Percentiles rank a stretch among this genome's conserved stretches.
Evolutionary conservation across 2,797 vertebrate genomes (phyloP).

Genomic region (Enteromius mattozi): DNA sequence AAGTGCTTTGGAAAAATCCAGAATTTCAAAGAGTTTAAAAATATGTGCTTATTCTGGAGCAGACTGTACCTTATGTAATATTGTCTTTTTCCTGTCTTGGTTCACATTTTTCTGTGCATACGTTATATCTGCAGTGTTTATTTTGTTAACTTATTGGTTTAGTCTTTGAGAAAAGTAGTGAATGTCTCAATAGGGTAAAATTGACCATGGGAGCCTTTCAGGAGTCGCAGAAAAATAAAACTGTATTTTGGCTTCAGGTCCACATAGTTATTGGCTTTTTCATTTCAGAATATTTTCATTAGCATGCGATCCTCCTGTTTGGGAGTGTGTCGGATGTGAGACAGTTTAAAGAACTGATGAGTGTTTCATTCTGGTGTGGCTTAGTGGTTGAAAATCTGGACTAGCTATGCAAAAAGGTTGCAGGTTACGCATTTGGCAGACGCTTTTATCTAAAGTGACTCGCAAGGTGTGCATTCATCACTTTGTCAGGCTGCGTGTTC

Average conservation of each 20-base stretch:
- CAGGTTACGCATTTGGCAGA: background rate
- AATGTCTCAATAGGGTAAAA: slow-evolving; percentile 55
- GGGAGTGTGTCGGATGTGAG: slow-evolving; percentile 33
- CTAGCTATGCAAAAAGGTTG: background rate
- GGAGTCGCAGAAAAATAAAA: slow-evolving; percentile 26
- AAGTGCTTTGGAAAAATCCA: slow-evolving; percentile 55
- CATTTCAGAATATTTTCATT: slow-evolving; percentile 58
- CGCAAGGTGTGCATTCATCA: slow-evolving; percentile 2
- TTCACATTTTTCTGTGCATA: slow-evolving; percentile 66
- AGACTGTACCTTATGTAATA: slow-evolving; percentile 68
- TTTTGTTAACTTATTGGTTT: slow-evolving; percentile 62
- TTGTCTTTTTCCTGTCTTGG: slow-evolving; percentile 66
- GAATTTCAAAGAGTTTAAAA: slow-evolving; percentile 69
- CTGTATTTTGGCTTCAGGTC: slow-evolving; percentile 35
- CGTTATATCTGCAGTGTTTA: slow-evolving; percentile 69
- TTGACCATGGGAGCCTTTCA: slow-evolving; percentile 29
- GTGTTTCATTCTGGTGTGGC: slow-evolving; percentile 22
- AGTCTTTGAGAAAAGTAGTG: slow-evolving; percentile 44
- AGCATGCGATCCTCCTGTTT: slow-evolving; percentile 51
- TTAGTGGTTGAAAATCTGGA: background rate
- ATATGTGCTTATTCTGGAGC: slow-evolving; percentile 71
- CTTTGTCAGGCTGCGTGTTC: slow-evolving; percentile 14
- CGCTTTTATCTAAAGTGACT: background rate
- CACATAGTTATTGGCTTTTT: slow-evolving; percentile 46
- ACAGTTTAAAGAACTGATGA: slow-evolving; percentile 24